Base-by-base conservation (phyloP, 2,797 vertebrate genomes). In the Caiman crocodilus region DNA sequence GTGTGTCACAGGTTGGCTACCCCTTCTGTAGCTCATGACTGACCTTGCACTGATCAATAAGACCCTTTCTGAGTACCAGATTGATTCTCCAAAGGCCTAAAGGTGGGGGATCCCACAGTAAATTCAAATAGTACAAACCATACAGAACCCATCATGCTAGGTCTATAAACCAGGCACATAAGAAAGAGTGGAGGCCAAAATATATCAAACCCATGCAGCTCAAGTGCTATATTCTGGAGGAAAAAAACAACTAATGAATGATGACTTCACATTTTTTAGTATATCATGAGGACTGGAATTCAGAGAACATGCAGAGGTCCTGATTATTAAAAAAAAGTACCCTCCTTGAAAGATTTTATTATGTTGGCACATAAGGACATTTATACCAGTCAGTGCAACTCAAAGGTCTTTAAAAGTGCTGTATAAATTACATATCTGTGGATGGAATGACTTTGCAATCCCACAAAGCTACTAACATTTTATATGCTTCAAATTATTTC, bases 271-370 rank as follows among this genome's bases (percentile, higher is more conserved):
- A 25, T 79, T 87, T 77, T 76, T 94, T 74, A 42, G 8, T 74
- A 1, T 63, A 67, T n/a, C 26, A 76, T 2, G 2, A 7, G 73
- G 7, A 3, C 4, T 82, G 35, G 2, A 8, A 74, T 86, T 76
- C 58, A 35, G 25, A 7, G 0, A 61, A 6, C 3, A 6, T 25
- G 59, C 87, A 76, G 85, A 81, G 18, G 4, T 92, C 57, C 5
- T 60, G 60, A 57, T 90, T 92, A 95, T 86, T 90, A 2, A 93
- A 79, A 89, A 82, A 76, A 93, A 90, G 87, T 82, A 65, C 30
- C 59, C 2, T 83, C 3, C 61, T 15, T 85, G 69, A 91, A 88
- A 20, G 14, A 2, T 91, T 91, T 28, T 79, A 26, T 82, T 89
- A 28, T 90, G 55, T 76, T 89, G 84, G 17, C 55, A 76, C 61